These are phyloP conservation scores for Pelmatolapia mariae DNA, from an alignment of 2,113 vertebrate genomes.

Conservation along the genomic window DNA sequence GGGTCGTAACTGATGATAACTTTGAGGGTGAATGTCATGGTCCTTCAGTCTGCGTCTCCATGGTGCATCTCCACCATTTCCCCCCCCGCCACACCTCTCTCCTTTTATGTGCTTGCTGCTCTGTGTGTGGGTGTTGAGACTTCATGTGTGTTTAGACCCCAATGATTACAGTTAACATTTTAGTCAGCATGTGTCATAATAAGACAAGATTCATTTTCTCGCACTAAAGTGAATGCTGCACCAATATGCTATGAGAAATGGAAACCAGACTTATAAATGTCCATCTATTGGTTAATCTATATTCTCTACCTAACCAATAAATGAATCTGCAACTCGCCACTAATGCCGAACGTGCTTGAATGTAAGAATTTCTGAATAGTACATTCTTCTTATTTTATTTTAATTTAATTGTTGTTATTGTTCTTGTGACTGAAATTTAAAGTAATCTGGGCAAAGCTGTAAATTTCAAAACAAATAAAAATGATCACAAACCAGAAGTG, in stretches of 20 bases:
- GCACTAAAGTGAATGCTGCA: background rate
- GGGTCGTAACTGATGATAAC: too few relatives aligned
- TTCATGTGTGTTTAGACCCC: accelerated
- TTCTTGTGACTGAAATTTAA: background rate
- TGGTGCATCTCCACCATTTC: too few relatives aligned
- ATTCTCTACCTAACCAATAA: accelerated
- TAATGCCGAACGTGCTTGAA: background rate
- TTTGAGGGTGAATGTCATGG: too few relatives aligned
- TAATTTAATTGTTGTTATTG: accelerated
- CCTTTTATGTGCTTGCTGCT: background rate
- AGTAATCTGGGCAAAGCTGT: accelerated
- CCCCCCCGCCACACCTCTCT: too few relatives aligned
- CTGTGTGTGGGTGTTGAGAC: background rate
- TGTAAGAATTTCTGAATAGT: background rate
- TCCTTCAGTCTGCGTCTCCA: too few relatives aligned
- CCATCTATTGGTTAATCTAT: background rate
- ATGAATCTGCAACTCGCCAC: accelerated
- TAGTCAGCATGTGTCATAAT: accelerated
- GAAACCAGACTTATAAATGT: accelerated
- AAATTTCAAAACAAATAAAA: background rate
- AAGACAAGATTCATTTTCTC: background rate
- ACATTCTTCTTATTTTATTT: accelerated
- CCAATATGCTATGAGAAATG: background rate
- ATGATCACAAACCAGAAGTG: too few relatives aligned
- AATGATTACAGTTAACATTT: accelerated